A percentile compares a stretch with the other conserved stretches of the same genome.
Conservation (phyloP, 2,113 vertebrate genomes). For the Emydura subglobosa region DNA sequence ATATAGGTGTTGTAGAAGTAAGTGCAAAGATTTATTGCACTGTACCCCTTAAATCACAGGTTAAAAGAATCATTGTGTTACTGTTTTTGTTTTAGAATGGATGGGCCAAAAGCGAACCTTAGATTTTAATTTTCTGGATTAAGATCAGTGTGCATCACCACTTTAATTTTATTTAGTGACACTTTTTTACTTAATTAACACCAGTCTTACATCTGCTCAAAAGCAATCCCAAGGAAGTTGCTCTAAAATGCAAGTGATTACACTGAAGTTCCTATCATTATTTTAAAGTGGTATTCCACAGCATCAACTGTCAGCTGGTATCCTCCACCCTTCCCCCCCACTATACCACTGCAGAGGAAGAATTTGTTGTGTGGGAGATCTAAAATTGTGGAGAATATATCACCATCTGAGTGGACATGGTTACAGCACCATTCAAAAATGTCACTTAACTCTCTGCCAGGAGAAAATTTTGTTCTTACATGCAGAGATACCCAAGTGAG, state of each 20-base stretch:
- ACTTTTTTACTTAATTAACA: slow-evolving; percentile 76
- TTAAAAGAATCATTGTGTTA: slow-evolving; percentile 1
- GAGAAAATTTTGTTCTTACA: neutral
- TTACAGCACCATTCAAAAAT: slow-evolving; percentile 62
- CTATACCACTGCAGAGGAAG: slow-evolving; percentile 65
- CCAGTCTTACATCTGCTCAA: slow-evolving; percentile 70
- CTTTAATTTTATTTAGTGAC: slow-evolving; percentile 55
- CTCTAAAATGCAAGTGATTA: slow-evolving; percentile 54
- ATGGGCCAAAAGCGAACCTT: slow-evolving; percentile 6
- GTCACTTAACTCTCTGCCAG: slow-evolving; percentile 49
- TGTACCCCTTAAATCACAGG: neutral
- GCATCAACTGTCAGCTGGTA: slow-evolving; percentile 69
- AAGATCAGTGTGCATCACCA: slow-evolving; percentile 37
- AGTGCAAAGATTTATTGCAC: neutral
- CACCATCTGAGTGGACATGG: slow-evolving; percentile 64
- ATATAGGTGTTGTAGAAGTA: neutral
- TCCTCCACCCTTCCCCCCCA: slow-evolving; percentile 44
- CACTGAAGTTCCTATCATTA: slow-evolving; percentile 60
- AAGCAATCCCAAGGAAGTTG: slow-evolving; percentile 61
- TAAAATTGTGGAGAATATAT: slow-evolving; percentile 68
- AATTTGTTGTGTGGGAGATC: slow-evolving; percentile 71
- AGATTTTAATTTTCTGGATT: slow-evolving; percentile 50
- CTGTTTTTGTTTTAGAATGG: neutral
- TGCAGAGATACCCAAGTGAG: neutral
- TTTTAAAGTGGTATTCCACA: slow-evolving; percentile 47